These are phyloP conservation scores for Sclerurus mexicanus DNA, from an alignment of 2,113 vertebrate species.

Conservation along the genomic window DNA sequence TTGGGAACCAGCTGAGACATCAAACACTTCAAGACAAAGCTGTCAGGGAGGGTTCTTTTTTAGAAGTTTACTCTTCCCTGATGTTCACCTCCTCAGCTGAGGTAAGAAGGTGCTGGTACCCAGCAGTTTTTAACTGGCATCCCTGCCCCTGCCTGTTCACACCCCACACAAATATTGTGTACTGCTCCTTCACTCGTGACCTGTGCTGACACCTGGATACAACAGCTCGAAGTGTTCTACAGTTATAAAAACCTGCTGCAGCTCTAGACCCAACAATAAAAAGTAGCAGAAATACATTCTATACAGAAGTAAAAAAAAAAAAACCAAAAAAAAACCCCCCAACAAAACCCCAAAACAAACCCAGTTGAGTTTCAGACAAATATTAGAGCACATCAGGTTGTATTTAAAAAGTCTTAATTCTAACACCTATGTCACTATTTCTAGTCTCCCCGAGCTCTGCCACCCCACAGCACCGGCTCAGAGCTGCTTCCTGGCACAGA, in stretches of 20 bases:
- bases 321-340: neutral
- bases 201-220: neutral
- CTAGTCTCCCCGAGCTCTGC: neutral
- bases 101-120: neutral
- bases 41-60: neutral
- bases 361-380: neutral
- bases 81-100: neutral
- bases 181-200: neutral
- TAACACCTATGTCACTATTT: conserved; percentile 21
- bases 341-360: neutral
- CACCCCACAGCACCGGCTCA: neutral
- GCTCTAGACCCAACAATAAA: conserved; percentile 51
- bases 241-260: conserved; percentile 52
- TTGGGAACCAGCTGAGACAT: neutral
- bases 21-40: neutral
- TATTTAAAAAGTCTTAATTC: conserved; percentile 24
- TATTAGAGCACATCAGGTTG: neutral
- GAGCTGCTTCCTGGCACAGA: neutral
- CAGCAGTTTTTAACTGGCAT: neutral
- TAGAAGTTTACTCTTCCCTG: neutral
- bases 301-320: conserved; percentile 29
- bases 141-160: neutral
- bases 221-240: neutral
- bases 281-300: conserved; percentile 60
- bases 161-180: conserved; percentile 69